These are phyloP conservation scores for Diarsia brunnea DNA, from an alignment of 2,888 invertebrate genomes.

Conservation along the genomic window DNA sequence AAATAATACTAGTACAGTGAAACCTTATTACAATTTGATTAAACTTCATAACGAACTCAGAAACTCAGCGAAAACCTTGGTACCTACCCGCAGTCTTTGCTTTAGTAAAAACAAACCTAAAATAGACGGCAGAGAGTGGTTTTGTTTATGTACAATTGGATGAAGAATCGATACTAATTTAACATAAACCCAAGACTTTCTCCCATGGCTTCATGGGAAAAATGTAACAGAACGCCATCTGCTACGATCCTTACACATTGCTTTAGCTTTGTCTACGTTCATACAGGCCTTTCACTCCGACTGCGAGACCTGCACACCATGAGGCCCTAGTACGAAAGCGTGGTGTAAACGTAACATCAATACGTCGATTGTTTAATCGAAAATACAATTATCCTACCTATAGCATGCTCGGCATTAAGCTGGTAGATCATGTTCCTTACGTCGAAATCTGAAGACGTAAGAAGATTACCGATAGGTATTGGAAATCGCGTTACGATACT, in stretches of 20 bases:
- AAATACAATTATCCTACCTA: no score
- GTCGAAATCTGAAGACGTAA: no score
- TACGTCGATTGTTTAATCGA: no score
- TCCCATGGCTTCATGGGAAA: background rate
- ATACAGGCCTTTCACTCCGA: background rate
- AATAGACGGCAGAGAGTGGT: background rate
- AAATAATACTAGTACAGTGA: constrained; percentile 17
- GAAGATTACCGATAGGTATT: no score
- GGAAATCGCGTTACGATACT: no score
- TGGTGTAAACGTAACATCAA: no score
- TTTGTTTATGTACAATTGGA: background rate
- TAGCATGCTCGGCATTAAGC: no score
- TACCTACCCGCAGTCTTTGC: background rate
- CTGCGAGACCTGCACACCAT: background rate
- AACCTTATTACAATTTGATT: constrained; percentile 23
- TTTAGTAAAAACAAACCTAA: constrained; percentile 10
- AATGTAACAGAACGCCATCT: no score
- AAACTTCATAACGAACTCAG: constrained; percentile 10
- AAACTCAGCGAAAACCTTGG: background rate
- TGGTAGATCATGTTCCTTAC: no score
- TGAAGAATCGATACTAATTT: no score
- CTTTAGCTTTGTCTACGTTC: background rate
- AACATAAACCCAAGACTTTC: background rate
- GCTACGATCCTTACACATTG: background rate
- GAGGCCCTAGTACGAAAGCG: no score